Evolutionary conservation across 2,113 vertebrate species (phyloP), one percentile per base, ranked within the genome.

Genomic region (Atherinomorus stipes): DNA sequence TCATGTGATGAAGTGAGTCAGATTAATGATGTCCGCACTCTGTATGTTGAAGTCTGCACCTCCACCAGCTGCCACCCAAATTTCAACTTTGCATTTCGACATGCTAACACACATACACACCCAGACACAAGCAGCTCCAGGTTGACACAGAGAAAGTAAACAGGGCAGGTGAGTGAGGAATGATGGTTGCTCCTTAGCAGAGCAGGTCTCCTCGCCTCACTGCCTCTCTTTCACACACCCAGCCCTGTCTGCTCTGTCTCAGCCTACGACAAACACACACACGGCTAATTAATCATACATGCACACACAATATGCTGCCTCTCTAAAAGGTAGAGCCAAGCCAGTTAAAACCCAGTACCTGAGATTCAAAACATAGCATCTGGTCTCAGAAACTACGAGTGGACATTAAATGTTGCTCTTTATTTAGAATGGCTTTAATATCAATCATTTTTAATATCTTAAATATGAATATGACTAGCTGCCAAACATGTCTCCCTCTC

Each of bases 101-200:
- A 54, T 13, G 13, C 34, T 21, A 1, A 19, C 44, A 31, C 45
- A 54, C 59, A 51, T 63, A 44, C 40, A 71, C 64, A 76, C 28
- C 65, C 16, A 73, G 52, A 69, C 64, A 74, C 50, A 76, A 1
- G 28, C 71, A 76, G 63, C 53, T 76, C 71, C 83, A 83, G 80
- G 76, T 85, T 92, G 90, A 92, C 89, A 90, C 72, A 77, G 60
- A 74, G 88, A 90, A 73, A 71, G 88, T 93, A 93, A 93, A 92
- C 93, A 93, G 85, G 76, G 90, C 92, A 94, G 92, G 92, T 94
- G 93, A 93, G 89, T 91, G 90, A 90, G 85, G 88, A 93, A 93
- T 91, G 89, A 91, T 77, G 89, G 77, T 79, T 89, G 90, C 80
- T 90, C 85, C 86, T 91, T 85, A 91, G 88, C 76, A 64, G 84